A percentile compares a stretch with the other conserved stretches of the same genome.
phyloP scores from a whole-genome alignment of 2,888 invertebrate genomes.

The Abscondita cerata region DNA sequence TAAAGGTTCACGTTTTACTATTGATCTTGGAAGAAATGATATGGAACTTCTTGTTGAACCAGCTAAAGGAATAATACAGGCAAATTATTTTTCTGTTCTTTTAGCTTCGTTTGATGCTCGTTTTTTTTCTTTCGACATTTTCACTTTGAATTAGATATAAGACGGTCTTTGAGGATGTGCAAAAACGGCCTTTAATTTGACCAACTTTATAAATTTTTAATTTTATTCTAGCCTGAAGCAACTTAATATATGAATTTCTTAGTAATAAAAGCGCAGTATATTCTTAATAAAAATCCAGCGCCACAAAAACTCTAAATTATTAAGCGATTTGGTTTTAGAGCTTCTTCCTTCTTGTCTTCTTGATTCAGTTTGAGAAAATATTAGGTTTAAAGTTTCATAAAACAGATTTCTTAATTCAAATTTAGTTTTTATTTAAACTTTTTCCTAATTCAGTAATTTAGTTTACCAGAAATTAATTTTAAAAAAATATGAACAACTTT shows the following conservation, averaged over 20 bases:
- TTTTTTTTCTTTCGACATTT: neutral
- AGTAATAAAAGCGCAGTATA: constrained; percentile 3
- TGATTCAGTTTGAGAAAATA: too few species aligned
- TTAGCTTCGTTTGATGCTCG: neutral
- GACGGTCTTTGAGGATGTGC: neutral
- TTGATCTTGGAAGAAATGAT: constrained; percentile 58
- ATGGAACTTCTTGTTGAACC: constrained; percentile 57
- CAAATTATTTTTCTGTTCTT: constrained; percentile 32
- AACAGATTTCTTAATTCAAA: too few species aligned
- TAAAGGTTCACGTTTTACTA: constrained; percentile 54
- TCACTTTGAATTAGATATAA: neutral
- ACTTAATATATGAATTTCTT: neutral
- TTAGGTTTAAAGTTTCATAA: too few species aligned
- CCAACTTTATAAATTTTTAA: neutral
- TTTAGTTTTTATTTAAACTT: too few species aligned
- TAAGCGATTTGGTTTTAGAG: too few species aligned
- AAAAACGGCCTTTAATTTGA: neutral
- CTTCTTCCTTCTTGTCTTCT: too few species aligned
- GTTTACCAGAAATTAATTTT: too few species aligned
- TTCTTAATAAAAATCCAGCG: constrained; percentile 1
- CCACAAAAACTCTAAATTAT: neutral
- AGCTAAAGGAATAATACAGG: constrained; percentile 52
- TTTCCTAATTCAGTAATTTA: too few species aligned
- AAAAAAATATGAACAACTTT: too few species aligned
- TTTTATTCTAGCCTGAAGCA: neutral